Base-by-base conservation (phyloP, 2,113 vertebrate species). In the Pseudopodoces humilis region DNA sequence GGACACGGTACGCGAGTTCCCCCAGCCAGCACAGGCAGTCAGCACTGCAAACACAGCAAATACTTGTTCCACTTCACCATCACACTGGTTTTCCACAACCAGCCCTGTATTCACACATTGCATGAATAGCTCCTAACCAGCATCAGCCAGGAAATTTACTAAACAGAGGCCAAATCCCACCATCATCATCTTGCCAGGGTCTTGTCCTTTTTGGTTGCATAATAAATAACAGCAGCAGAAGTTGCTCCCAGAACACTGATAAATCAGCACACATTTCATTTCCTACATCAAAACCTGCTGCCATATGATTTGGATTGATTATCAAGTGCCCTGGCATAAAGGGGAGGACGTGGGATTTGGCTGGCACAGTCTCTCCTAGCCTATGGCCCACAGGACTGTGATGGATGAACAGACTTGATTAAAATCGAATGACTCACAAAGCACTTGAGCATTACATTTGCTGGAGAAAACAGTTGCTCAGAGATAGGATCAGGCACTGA, bases 361-460 rank as follows among this genome's bases (percentile, higher is more conserved):
- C 71, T 91, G 87, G 67, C 35, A 86, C 58, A 17, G 35, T 18
- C n/a, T 79, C 81, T 62, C 77, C 70, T 91, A 94, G 81, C 28
- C 90, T 76, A n/a, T 49, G 81, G 86, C 87, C 88, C 0, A 0
- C 69, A 75, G 68, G 68, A 70, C 44, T 69, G 65, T 22, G 37
- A 63, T 63, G 50, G 70, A 91, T 76, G 50, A 76, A 59, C 46
- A 47, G 46, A 69, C 53, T 39, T 5, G 10, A 85, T 87, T 79
- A 79, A 95, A 94, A 59, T 58, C 49, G 31, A 89, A 62, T 64
- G 49, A 91, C 49, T 94, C 81, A 65, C 49, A 58, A 33, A 85
- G 60, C 74, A 89, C 50, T 79, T 22, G 24, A 84, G 56, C 27
- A 44, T 76, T 28, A 37, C 62, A 41, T 95, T 85, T 70, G 46